Evolutionary conservation across 2,888 invertebrate genomes (phyloP).

Genomic region (Cheilosia scutellata): DNA sequence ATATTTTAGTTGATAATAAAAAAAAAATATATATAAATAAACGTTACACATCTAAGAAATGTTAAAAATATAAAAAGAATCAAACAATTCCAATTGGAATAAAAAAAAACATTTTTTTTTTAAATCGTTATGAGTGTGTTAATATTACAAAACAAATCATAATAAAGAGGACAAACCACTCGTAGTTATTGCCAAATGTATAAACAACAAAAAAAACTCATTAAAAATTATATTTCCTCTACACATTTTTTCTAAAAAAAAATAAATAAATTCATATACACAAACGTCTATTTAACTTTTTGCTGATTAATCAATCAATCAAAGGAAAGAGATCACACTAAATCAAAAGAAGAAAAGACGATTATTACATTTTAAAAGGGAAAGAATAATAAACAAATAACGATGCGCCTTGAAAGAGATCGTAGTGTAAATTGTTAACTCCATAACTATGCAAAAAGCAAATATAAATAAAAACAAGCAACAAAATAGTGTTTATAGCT

Average conservation of each 20-base stretch:
- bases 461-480: not conserved
- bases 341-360: constrained; percentile 6
- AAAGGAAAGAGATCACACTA: not conserved
- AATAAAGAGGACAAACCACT: constrained; percentile 37
- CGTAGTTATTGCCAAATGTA: constrained; percentile 71
- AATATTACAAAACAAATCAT: constrained; percentile 19
- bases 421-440: constrained; percentile 59
- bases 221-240: constrained; percentile 31
- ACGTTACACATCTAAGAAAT: constrained; percentile 54
- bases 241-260: constrained; percentile 7
- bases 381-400: not conserved
- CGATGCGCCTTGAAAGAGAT: constrained; percentile 67
- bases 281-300: constrained; percentile 7
- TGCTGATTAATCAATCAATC: constrained; percentile 25
- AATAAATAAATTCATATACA: not conserved
- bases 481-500: constrained; percentile 57
- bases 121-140: constrained; percentile 49
- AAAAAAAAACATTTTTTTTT: constrained; percentile 46
- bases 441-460: constrained; percentile 37
- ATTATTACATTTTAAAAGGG: not conserved
- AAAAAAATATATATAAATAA: constrained; percentile 44
- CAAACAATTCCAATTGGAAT: constrained; percentile 72
- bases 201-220: constrained; percentile 38
- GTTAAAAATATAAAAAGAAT: constrained; percentile 43
- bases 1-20: constrained; percentile 55